Evolutionary conservation across 37 sponge, comb jelly and placozoan species (phyloP).

Genomic region (Theonella swinhoei): DNA sequence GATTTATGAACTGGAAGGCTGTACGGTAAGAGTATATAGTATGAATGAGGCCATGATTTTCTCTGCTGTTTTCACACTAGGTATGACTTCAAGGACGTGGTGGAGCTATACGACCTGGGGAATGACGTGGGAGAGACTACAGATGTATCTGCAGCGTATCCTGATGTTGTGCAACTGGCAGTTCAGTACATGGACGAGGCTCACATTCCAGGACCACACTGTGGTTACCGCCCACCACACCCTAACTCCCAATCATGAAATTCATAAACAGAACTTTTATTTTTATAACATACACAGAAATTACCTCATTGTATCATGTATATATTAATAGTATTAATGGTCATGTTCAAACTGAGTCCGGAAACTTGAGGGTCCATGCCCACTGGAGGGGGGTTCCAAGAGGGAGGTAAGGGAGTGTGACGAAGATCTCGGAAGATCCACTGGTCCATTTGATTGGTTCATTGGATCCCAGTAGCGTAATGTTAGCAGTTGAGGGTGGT

Average conservation of each 20-base stretch:
- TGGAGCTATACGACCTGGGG: conserved; percentile 47
- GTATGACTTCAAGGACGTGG: conserved; percentile 20
- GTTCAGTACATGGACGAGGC: conserved; percentile 36
- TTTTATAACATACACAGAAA: too few relatives aligned
- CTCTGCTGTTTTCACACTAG: background rate
- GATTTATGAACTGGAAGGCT: conserved; percentile 46
- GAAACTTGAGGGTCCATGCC: conserved; percentile 60
- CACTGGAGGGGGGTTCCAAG: conserved; percentile 57
- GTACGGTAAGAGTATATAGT: conserved; percentile 10
- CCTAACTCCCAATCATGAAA: background rate
- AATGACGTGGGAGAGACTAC: conserved; percentile 38
- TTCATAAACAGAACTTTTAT: too few relatives aligned
- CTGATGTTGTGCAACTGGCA: conserved; percentile 15
- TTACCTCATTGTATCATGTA: too few relatives aligned
- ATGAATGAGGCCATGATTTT: background rate
- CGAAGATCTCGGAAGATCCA: background rate
- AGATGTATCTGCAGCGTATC: conserved; percentile 21
- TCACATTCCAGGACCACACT: conserved; percentile 30
- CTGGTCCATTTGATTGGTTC: conserved; percentile 7
- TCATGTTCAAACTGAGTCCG: background rate
- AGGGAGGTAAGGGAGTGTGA: conserved; percentile 59
- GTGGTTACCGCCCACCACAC: conserved; percentile 5
- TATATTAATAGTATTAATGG: too few relatives aligned
- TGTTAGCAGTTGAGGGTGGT: background rate
- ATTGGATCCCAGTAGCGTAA: conserved; percentile 49